Evolutionary conservation across 2,888 invertebrate species (phyloP), one percentile per base, ranked within the genome.

Genomic region (Polyommatus iphigenia): DNA sequence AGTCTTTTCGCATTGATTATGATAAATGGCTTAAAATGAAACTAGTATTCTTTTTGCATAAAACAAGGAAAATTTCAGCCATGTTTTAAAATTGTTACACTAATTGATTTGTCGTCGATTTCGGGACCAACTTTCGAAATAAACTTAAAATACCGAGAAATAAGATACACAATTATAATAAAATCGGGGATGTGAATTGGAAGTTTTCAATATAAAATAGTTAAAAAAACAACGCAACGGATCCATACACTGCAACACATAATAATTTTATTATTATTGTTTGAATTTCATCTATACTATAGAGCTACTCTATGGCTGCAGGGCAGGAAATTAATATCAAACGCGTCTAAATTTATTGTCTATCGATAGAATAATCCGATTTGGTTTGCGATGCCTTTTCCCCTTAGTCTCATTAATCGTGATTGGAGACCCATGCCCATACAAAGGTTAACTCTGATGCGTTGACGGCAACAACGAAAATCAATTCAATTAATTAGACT

Each of bases 371-470:
- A 24, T 62, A 24, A 62, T 62, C 62, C 10, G 24, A 62, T 62
- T 13, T 1, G 24, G 62, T 59, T 20, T 59, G 59, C 20, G 59
- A 24, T 62, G 24, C 62, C 62, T 62, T 62, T 62, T 62, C 13
- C 62, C 62, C 24, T 62, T 24, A 62, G 20, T 62, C 62, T 24
- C 62, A 62, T 62, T 62, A 62, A 62, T 62, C 24, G 62, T 62
- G 62, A 62, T 62, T 62, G 62, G 10, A 24, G 24, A 24, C 62
- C 24, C 62, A 24, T 62, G 24, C 62, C 57, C 24, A 29, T 67
- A 67, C 67, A 67, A 32, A 67, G 67, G 67, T 32, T 67, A 6
- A 67, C 67, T 67, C 67, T 32, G 67, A 67, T 18, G 67, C 67
- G 67, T 67, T 32, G 29, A 67, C 67, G 67, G 67, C 15, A 67